phyloP scores from a whole-genome alignment of 1,140 invertebrate genomes.

The Lepidurus apus region DNA sequence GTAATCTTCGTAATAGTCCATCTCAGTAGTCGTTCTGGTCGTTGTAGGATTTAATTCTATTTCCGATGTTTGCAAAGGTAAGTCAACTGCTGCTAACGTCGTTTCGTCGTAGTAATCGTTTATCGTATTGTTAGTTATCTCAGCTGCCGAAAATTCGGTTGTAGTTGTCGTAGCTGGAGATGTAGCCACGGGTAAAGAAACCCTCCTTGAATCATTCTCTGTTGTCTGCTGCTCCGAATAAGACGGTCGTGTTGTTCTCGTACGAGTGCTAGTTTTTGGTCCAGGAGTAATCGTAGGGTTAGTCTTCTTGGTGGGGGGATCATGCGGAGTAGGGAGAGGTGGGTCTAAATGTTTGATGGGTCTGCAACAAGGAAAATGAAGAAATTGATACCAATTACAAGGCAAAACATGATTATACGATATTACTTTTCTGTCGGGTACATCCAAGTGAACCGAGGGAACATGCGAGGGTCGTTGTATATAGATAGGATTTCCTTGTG shows the following conservation, averaged over 20 bases:
- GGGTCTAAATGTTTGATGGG: background rate
- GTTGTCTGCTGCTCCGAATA: background rate
- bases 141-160: too few species aligned
- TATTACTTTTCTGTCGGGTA: background rate
- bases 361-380: background rate
- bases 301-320: background rate
- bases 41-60: too few species aligned
- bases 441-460: background rate
- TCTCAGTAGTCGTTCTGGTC: too few species aligned
- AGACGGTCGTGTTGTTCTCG: background rate
- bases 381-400: background rate
- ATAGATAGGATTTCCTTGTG: constrained; percentile 3
- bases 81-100: too few species aligned
- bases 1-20: too few species aligned
- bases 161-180: too few species aligned
- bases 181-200: too few species aligned
- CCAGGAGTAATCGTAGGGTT: background rate
- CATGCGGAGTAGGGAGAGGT: background rate
- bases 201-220: too few species aligned
- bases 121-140: too few species aligned
- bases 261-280: background rate
- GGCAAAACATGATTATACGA: background rate
- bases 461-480: background rate
- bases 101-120: too few species aligned
- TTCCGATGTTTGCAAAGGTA: too few species aligned